Percentiles rank a stretch among this genome's conserved stretches.
Conservation (phyloP, 2,113 vertebrate species). For the Bos taurus region ARS-UCD2.0 NC_037357.1:129721501-129722000, state of each 20-base stretch:
- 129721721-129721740: background rate
- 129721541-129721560: background rate
- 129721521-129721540: background rate
- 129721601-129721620: background rate
- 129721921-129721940: slow-evolving; percentile 97
- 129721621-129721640: background rate
- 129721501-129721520: background rate
- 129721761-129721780: background rate
- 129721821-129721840: background rate
- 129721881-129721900: slow-evolving; percentile 84
- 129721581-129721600: background rate
- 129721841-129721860: background rate
- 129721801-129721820: background rate
- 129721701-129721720: background rate
- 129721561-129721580: background rate
- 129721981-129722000: background rate
- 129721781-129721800: background rate
- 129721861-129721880: background rate
- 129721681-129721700: too few species aligned
- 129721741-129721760: background rate
- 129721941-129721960: slow-evolving; percentile 96
- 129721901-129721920: slow-evolving; percentile 99
- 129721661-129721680: background rate
- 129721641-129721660: background rate
- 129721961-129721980: slow-evolving; percentile 87